Conservation (phyloP, 2,113 vertebrate genomes). For the Melanocharis versteri region DNA sequence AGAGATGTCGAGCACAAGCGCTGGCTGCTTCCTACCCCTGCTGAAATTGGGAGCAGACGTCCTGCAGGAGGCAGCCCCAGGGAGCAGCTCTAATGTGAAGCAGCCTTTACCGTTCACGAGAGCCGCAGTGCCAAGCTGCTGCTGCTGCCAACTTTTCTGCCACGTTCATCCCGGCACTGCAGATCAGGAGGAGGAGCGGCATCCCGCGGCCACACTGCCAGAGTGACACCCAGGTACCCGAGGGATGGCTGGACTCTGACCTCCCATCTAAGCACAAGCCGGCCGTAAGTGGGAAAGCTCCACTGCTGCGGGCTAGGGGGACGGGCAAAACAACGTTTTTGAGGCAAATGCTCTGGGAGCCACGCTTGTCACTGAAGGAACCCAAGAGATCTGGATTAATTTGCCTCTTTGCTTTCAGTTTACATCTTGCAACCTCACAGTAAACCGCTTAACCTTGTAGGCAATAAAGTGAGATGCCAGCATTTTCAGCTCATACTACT, state of each 20-base stretch:
- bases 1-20: not conserved
- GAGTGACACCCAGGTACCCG: not conserved
- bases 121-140: accelerated
- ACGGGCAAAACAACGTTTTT: not conserved
- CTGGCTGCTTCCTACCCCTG: not conserved
- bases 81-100: not conserved
- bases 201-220: accelerated
- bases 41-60: not conserved
- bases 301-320: accelerated
- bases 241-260: not conserved
- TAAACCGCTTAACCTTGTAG: not conserved
- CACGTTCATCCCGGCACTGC: not conserved
- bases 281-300: not conserved
- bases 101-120: not conserved
- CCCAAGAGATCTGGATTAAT: not conserved
- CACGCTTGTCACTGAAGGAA: accelerated
- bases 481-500: not conserved
- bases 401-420: not conserved
- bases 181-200: not conserved
- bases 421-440: not conserved
- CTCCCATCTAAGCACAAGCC: not conserved
- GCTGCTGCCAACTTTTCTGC: not conserved
- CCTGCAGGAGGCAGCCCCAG: not conserved
- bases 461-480: not conserved
- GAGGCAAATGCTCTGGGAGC: not conserved